Evolutionary conservation across 2,113 vertebrate genomes (phyloP).

Genomic region (Anas platyrhynchos): DNA sequence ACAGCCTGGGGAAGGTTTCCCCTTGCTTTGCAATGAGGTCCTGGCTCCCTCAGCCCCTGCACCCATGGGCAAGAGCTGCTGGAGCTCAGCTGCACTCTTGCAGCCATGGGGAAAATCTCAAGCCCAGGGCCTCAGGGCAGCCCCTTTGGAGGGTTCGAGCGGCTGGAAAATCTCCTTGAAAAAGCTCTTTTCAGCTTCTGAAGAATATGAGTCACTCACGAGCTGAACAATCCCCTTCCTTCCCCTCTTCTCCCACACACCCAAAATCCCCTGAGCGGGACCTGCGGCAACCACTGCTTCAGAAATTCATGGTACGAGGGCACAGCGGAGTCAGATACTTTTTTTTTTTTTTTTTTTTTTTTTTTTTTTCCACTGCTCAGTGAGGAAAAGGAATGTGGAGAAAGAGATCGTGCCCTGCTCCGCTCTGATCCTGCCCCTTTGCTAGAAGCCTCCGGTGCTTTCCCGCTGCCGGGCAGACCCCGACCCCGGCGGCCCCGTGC

Average conservation of each 20-base stretch:
- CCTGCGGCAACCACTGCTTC: conserved; percentile 56
- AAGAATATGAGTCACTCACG: conserved; percentile 57
- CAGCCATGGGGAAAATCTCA: neutral
- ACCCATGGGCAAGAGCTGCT: neutral
- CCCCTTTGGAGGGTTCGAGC: neutral
- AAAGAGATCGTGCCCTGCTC: neutral
- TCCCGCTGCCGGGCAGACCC: neutral
- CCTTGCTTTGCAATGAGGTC: neutral
- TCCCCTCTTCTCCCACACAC: conserved; percentile 66
- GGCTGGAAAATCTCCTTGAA: conserved; percentile 50
- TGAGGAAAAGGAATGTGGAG: conserved; percentile 1
- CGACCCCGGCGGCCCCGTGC: neutral
- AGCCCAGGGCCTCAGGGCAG: neutral
- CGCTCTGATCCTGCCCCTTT: neutral
- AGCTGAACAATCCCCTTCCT: conserved; percentile 67
- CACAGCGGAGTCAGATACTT: neutral
- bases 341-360: neutral
- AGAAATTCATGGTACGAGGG: conserved; percentile 63
- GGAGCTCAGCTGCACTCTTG: neutral
- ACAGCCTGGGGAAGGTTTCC: neutral
- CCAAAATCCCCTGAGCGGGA: conserved; percentile 64
- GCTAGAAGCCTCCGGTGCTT: neutral
- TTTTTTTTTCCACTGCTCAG: neutral
- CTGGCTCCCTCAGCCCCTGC: neutral
- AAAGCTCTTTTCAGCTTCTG: conserved; percentile 43